These are phyloP conservation scores for Mythimna impura DNA, from an alignment of 2,888 invertebrate species.

Conservation along the genomic window DNA sequence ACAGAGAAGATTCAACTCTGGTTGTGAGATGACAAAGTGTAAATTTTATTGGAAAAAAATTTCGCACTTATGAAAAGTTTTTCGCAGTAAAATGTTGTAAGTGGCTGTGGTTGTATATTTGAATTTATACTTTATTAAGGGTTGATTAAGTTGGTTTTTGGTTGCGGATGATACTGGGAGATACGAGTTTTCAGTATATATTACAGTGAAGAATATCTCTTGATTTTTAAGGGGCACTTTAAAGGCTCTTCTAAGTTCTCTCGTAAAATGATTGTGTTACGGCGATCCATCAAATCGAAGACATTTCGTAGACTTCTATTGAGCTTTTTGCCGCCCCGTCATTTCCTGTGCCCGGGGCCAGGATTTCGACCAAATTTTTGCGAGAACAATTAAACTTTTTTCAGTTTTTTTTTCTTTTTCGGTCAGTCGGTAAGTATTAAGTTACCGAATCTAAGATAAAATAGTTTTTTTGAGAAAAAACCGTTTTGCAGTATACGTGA, in stretches of 20 bases:
- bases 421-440: conserved; percentile 85
- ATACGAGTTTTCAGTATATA: conserved; percentile 67
- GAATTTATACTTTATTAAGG: accelerated
- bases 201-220: conserved; percentile 88
- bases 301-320: conserved; percentile 85
- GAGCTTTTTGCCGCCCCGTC: conserved; percentile 83
- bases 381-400: conserved; percentile 86
- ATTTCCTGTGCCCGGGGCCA: conserved; percentile 87
- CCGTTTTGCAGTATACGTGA: conserved; percentile 70
- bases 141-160: conserved; percentile 17
- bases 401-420: conserved; percentile 76
- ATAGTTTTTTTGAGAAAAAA: conserved; percentile 77
- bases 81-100: conserved; percentile 10
- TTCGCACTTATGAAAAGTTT: conserved; percentile 27
- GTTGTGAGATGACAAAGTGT: accelerated
- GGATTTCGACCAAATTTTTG: conserved; percentile 83
- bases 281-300: conserved; percentile 87
- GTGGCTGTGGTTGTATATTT: neutral
- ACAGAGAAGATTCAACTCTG: conserved; percentile 33
- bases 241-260: conserved; percentile 80
- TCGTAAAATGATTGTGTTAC: conserved; percentile 88
- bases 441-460: conserved; percentile 80
- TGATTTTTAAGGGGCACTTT: conserved; percentile 89
- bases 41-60: conserved; percentile 10
- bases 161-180: conserved; percentile 30